Evolutionary conservation across 2,113 vertebrate species (phyloP).

Genomic region (Nansenia antarctica): DNA sequence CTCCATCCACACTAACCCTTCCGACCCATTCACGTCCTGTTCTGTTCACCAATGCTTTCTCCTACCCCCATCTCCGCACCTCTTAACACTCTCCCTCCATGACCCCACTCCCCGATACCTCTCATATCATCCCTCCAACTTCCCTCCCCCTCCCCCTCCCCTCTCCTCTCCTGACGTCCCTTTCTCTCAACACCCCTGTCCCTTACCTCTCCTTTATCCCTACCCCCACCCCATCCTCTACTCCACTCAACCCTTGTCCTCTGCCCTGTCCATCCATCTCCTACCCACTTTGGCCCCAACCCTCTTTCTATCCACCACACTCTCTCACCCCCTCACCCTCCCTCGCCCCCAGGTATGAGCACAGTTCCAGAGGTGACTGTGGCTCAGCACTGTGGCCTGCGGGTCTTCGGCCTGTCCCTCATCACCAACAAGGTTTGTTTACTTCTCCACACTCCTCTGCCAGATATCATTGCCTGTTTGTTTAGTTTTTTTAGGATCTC

Average conservation of each 20-base stretch:
- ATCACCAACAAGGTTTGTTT: slow-evolving; percentile 71
- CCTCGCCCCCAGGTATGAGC: slow-evolving; percentile 66
- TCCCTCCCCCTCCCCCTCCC: background rate
- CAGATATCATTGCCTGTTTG: background rate
- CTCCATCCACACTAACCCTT: background rate
- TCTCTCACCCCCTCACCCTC: background rate
- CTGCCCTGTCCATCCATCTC: background rate
- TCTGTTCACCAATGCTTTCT: no score
- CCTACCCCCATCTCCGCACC: no score
- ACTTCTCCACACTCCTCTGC: background rate
- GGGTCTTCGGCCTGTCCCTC: slow-evolving; percentile 71
- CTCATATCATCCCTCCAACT: background rate
- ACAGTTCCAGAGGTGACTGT: slow-evolving; percentile 72
- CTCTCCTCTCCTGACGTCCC: background rate
- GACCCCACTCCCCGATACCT: no score
- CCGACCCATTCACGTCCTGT: no score
- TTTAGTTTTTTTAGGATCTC: background rate
- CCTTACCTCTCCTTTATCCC: no score
- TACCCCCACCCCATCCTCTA: background rate
- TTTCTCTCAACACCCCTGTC: background rate
- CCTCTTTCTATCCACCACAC: no score
- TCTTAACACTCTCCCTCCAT: no score
- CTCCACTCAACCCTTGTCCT: background rate
- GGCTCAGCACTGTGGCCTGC: slow-evolving; percentile 72
- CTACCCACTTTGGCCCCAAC: background rate